A percentile compares a stretch with the other conserved stretches of the same genome.
Evolutionary conservation across 1,140 invertebrate genomes (phyloP).

Genomic region (Procambarus clarkii): DNA sequence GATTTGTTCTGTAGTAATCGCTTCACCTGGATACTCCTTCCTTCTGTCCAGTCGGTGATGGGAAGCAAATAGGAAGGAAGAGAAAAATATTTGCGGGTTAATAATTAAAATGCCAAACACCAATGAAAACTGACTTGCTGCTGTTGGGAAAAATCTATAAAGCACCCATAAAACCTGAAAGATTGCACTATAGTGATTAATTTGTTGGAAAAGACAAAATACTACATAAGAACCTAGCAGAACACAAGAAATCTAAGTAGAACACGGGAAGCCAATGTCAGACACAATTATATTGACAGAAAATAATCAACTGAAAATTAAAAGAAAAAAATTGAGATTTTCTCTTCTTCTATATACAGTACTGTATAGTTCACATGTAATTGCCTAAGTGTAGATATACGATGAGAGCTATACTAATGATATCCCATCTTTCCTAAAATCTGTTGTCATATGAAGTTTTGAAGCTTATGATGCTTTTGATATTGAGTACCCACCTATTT

Average conservation of each 20-base stretch:
- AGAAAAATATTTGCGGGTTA: constrained; percentile 42
- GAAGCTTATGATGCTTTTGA: no score
- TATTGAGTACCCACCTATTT: no score
- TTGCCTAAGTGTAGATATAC: no score
- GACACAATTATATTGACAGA: not conserved
- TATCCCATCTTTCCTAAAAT: no score
- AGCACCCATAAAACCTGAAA: not conserved
- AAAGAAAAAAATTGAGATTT: no score
- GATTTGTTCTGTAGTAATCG: constrained; percentile 69
- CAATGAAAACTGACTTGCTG: not conserved
- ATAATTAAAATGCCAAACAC: constrained; percentile 14
- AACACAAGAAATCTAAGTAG: not conserved
- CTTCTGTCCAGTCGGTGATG: constrained; percentile 48
- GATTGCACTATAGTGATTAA: not conserved
- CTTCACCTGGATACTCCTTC: constrained; percentile 70
- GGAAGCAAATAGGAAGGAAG: constrained; percentile 42
- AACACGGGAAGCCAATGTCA: constrained; percentile 23
- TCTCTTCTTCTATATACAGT: no score
- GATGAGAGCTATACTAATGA: no score
- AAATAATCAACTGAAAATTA: not conserved
- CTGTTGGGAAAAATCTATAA: not conserved
- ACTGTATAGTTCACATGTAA: no score
- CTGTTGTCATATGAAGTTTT: no score
- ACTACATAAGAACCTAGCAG: not conserved
- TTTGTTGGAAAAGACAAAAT: not conserved